Conservation (phyloP, 2,888 invertebrate genomes). For the Odontomyia ornata region DNA sequence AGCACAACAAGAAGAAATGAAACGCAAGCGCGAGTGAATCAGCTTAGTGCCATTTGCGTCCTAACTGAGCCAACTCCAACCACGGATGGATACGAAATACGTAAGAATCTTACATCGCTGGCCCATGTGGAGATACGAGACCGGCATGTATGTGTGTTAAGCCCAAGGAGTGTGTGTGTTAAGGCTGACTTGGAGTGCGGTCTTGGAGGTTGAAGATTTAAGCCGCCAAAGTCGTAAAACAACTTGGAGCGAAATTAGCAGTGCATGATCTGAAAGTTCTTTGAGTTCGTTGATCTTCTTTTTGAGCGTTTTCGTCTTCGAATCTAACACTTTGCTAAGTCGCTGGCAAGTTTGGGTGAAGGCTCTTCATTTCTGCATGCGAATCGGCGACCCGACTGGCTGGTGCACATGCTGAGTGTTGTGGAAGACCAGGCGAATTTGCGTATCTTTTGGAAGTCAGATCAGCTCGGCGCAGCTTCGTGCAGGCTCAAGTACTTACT, state of each 20-base stretch:
- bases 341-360: not conserved
- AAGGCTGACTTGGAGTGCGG: not conserved
- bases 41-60: conserved; percentile 21
- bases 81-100: not conserved
- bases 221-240: conserved; percentile 47
- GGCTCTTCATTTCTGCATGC: not conserved
- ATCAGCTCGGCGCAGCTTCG: not conserved
- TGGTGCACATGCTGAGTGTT: not conserved
- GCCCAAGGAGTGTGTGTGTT: not conserved
- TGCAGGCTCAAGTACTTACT: not conserved
- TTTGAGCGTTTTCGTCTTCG: conserved; percentile 7
- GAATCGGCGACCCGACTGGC: not conserved
- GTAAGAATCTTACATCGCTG: not conserved
- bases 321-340: conserved; percentile 18
- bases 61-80: not conserved
- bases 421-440: not conserved
- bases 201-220: conserved; percentile 28
- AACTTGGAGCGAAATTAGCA: conserved; percentile 50
- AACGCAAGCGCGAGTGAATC: not conserved
- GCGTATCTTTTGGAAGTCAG: conserved; percentile 1
- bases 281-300: conserved; percentile 48
- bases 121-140: not conserved
- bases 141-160: not conserved
- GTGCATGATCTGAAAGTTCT: conserved; percentile 47
- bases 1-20: conserved; percentile 16